Conservation (phyloP, 35 echinoderm and acorn worm genomes). For the Patiria miniata region DNA sequence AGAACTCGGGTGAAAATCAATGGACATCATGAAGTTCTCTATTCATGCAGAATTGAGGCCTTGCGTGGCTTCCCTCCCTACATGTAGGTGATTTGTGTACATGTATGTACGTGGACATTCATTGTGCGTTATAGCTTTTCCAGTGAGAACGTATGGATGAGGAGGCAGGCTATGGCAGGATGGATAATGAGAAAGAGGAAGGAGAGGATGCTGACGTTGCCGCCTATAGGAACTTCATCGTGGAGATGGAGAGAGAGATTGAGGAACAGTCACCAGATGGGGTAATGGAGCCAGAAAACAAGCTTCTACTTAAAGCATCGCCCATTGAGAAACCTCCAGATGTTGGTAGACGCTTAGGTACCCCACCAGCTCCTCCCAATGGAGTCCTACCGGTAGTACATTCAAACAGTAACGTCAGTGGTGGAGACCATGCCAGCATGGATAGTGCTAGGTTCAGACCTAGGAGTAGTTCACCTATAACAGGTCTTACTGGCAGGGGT, state of each 20-base stretch:
- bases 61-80: too few relatives aligned
- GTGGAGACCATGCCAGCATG: too few relatives aligned
- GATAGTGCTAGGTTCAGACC: too few relatives aligned
- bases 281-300: not conserved
- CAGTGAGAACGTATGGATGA: not conserved
- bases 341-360: not conserved
- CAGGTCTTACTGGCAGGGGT: not conserved
- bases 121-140: not conserved
- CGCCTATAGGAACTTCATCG: slow-evolving; percentile 63
- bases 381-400: not conserved
- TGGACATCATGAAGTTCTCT: too few relatives aligned
- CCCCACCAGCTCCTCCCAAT: not conserved
- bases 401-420: not conserved
- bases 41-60: too few relatives aligned
- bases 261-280: not conserved
- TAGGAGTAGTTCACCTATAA: not conserved
- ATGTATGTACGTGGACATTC: too few relatives aligned
- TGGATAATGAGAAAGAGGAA: slow-evolving; percentile 5
- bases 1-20: too few relatives aligned
- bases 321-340: not conserved
- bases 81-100: too few relatives aligned
- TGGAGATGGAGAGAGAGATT: slow-evolving; percentile 64
- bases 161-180: not conserved
- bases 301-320: not conserved
- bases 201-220: slow-evolving; percentile 58